phyloP scores from a whole-genome alignment of 2,888 invertebrate genomes.

The Hoplodrina blanda region DNA sequence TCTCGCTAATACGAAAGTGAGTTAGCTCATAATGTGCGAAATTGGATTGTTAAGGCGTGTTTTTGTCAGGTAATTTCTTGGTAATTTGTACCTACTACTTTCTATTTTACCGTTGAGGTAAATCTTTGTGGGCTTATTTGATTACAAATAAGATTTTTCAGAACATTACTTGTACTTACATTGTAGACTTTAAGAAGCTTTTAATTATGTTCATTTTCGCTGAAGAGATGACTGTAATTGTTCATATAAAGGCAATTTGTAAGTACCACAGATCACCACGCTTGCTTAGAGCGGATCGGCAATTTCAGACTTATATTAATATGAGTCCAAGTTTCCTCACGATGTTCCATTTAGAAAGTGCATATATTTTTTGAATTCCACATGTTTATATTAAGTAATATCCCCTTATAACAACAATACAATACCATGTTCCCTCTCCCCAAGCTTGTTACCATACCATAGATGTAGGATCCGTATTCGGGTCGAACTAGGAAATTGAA shows the following conservation, averaged over 20 bases:
- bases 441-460: slow-evolving; percentile 43
- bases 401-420: slow-evolving; percentile 44
- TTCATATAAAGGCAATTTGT: slow-evolving; percentile 1
- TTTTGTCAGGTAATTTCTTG: slow-evolving; percentile 24
- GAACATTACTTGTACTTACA: neutral
- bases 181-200: neutral
- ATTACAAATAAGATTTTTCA: neutral
- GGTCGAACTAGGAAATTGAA: slow-evolving; percentile 65
- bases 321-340: too few species aligned
- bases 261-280: neutral
- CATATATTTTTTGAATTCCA: too few species aligned
- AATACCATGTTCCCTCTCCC: slow-evolving; percentile 37
- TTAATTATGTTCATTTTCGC: slow-evolving; percentile 6
- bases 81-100: neutral
- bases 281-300: too few species aligned
- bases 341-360: too few species aligned
- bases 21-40: slow-evolving; percentile 14
- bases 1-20: slow-evolving; percentile 30
- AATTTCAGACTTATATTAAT: too few species aligned
- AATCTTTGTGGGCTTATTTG: slow-evolving; percentile 9
- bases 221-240: slow-evolving; percentile 1
- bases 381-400: slow-evolving; percentile 12
- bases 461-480: slow-evolving; percentile 50
- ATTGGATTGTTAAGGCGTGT: slow-evolving; percentile 20
- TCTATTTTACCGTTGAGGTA: slow-evolving; percentile 3